These are phyloP conservation scores for Bos indicus DNA, from an alignment of 2,113 vertebrate genomes.

Conservation along the genomic window DNA sequence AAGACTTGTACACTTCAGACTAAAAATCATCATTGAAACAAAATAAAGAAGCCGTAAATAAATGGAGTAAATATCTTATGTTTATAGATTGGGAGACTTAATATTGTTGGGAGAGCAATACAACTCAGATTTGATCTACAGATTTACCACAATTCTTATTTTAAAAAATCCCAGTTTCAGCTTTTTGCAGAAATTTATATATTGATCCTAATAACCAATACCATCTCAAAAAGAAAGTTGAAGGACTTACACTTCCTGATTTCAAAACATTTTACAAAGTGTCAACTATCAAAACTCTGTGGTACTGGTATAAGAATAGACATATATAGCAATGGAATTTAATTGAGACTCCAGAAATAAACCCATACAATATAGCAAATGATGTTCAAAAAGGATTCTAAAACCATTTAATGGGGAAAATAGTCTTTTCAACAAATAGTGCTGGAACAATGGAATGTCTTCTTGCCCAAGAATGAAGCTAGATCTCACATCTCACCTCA, in stretches of 20 bases:
- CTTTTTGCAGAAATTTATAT: neutral
- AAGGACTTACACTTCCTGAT: neutral
- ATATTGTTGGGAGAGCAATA: neutral
- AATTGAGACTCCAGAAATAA: neutral
- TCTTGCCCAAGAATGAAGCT: neutral
- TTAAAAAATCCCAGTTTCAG: neutral
- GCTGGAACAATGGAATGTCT: neutral
- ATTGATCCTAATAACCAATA: neutral
- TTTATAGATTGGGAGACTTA: neutral
- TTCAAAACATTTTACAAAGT: neutral
- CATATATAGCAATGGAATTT: neutral
- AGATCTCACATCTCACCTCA: neutral
- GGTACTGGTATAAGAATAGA: neutral
- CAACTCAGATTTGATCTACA: neutral
- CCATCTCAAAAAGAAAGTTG: neutral
- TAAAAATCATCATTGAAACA: neutral
- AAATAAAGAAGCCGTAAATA: neutral
- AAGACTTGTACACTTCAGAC: neutral
- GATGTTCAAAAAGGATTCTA: neutral
- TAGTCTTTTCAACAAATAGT: neutral
- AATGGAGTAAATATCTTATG: neutral
- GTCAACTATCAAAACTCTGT: neutral
- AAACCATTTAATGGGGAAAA: neutral
- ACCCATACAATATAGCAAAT: neutral
- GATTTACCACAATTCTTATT: neutral